Evolutionary conservation across 2,888 invertebrate genomes (phyloP), one percentile per base, ranked within the genome.

Genomic region (Noctuana brunneofusca): DNA sequence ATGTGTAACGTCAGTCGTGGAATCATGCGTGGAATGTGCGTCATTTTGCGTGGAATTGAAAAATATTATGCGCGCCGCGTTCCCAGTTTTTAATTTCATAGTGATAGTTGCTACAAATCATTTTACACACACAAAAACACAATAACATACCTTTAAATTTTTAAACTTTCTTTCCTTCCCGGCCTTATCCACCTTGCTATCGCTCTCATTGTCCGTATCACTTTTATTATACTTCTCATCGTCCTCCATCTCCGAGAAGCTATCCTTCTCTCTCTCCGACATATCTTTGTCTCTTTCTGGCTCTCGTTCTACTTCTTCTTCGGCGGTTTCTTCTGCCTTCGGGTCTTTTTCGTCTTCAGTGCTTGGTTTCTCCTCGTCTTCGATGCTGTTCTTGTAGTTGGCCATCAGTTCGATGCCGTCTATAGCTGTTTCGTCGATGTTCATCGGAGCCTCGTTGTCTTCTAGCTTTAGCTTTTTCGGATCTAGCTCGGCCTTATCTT

Each of bases 361-460:
- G 70, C 84, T 84, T 0, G 84, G 86, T 64, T 86, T 86, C 24
- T 87, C 85, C 49, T 89, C 89, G 18, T 88, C 88, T 57, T 89
- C 89, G 52, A 79, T 79, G 6, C 79, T 74, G 49, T 74, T 81
- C 65, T 86, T 89, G 69, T 85, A 88, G 64, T 70, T 82, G 1
- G 90, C 91, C 89, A 90, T 90, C 0, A 92, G 82, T 65, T 92
- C 92, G 43, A 92, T 92, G 0, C 92, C 92, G 68, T 92, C 92
- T 41, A 92, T 89, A 0, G 92, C 92, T 0, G 90, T 90, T 58
- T 92, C 92, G 65, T 92, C 92, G 22, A 92, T 91, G 58, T 89
- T 80, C 59, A 89, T 79, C 12, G 84, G 72, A 67, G 81, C 87
- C 1, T 70, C 85, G 0, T 68, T 35, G 3, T 86, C 86, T 0